Percentiles rank a stretch among this genome's conserved stretches.
phyloP scores from a whole-genome alignment of 2,888 invertebrate genomes.

The Smittia sp. region DNA sequence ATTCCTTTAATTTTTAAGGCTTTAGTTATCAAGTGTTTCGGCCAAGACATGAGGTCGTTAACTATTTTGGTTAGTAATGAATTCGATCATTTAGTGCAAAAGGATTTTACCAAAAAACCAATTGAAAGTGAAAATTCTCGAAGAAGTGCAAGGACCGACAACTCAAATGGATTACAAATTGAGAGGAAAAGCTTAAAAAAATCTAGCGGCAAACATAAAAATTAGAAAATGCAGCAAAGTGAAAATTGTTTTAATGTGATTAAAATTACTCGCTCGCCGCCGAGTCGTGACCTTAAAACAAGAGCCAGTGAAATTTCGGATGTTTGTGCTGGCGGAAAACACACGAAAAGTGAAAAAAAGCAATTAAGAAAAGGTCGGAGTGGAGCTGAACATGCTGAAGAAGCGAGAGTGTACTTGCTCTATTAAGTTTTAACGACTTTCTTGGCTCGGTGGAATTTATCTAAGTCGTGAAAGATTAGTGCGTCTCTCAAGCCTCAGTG shows the following conservation, averaged over 20 bases:
- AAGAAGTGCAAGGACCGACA: not conserved
- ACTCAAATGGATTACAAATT: not conserved
- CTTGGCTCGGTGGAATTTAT: not conserved
- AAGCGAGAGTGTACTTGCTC: not conserved
- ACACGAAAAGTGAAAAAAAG: not conserved
- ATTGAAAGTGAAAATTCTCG: not conserved
- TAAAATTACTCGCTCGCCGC: not conserved
- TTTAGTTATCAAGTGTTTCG: constrained; percentile 25
- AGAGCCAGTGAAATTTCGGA: constrained; percentile 16
- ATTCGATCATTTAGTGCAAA: constrained; percentile 11
- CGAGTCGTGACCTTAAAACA: not conserved
- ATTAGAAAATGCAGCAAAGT: not conserved
- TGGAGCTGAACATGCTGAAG: not conserved
- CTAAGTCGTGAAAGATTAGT: not conserved
- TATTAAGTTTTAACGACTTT: constrained; percentile 16
- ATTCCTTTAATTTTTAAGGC: not conserved
- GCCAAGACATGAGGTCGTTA: constrained; percentile 51
- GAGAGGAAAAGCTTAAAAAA: not conserved
- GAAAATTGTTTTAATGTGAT: constrained; percentile 10
- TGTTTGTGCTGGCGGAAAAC: not conserved
- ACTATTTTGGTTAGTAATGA: constrained; percentile 52
- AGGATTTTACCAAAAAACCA: not conserved
- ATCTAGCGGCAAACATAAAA: too few relatives aligned
- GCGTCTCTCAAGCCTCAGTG: too few relatives aligned
- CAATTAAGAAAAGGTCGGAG: not conserved